phyloP scores from a whole-genome alignment of 1,140 invertebrate genomes.

The Pseudoatta argentina region DNA sequence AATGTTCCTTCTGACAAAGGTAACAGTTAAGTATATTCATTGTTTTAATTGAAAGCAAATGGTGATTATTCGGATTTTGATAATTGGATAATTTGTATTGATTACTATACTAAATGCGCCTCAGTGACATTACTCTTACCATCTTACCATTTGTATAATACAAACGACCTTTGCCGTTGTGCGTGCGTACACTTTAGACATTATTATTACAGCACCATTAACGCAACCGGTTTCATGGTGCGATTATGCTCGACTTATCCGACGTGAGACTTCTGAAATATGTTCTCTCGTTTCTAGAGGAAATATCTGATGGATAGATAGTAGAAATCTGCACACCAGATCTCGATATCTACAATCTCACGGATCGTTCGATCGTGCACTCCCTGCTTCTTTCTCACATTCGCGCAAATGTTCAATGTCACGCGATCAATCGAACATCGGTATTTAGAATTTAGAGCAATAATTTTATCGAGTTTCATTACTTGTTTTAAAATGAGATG shows the following conservation, averaged over 20 bases:
- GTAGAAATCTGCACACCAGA: slow-evolving; percentile 44
- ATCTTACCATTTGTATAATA: slow-evolving; percentile 17
- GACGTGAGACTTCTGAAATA: slow-evolving; percentile 27
- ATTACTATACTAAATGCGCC: background rate
- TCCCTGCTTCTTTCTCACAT: slow-evolving; percentile 9
- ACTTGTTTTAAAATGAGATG: background rate
- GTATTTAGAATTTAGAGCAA: slow-evolving; percentile 22
- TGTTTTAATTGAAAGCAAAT: background rate
- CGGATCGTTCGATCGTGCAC: slow-evolving; percentile 11
- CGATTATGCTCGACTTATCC: slow-evolving; percentile 63
- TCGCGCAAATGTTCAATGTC: slow-evolving; percentile 41
- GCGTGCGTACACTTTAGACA: slow-evolving; percentile 31
- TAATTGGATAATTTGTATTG: background rate
- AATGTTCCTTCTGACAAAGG: background rate
- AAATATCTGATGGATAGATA: slow-evolving; percentile 59
- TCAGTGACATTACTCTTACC: slow-evolving; percentile 23
- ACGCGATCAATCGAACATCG: slow-evolving; percentile 35
- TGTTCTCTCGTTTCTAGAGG: slow-evolving; percentile 34
- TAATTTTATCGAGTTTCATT: background rate
- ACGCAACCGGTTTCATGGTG: slow-evolving; percentile 66
- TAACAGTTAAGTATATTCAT: background rate
- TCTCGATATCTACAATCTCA: slow-evolving; percentile 35
- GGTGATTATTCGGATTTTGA: background rate
- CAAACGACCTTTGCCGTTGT: slow-evolving; percentile 61
- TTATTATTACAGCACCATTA: slow-evolving; percentile 64